These are phyloP conservation scores for Chironex yamaguchii DNA, from an alignment of 30 jellyfish, hydroid and myxozoan species.

Conservation along the genomic window DNA sequence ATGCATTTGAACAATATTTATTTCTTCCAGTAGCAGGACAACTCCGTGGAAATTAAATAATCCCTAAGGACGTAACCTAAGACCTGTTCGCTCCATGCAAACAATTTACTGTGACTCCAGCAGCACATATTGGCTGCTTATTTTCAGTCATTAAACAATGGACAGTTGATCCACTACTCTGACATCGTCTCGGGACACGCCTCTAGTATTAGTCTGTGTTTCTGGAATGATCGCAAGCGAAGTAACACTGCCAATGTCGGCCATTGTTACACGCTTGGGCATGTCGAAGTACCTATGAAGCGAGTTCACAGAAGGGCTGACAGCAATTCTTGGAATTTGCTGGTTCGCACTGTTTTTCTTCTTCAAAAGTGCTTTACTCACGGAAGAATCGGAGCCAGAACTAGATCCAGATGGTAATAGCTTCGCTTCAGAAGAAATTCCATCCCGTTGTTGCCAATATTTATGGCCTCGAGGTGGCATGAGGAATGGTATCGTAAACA, in stretches of 20 bases:
- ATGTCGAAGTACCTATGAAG: conserved; percentile 76
- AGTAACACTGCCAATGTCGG: conserved; percentile 90
- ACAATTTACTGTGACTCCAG: too few relatives aligned
- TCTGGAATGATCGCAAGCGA: conserved; percentile 81
- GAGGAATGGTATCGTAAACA: conserved; percentile 93
- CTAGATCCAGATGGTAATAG: conserved; percentile 55
- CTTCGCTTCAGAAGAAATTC: conserved; percentile 48
- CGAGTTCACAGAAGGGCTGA: conserved; percentile 79
- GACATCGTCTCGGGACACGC: neutral
- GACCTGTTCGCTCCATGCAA: too few relatives aligned
- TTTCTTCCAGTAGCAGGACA: too few relatives aligned
- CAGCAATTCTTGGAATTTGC: conserved; percentile 73
- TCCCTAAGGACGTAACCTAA: too few relatives aligned
- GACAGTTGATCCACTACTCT: neutral
- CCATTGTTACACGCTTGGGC: conserved; percentile 88
- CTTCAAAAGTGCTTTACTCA: conserved; percentile 7
- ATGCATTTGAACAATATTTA: too few relatives aligned
- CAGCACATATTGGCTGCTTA: too few relatives aligned
- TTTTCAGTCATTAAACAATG: neutral
- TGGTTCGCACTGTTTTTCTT: conserved; percentile 58
- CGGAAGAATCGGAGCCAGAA: conserved; percentile 47
- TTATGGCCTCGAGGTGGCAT: conserved; percentile 96
- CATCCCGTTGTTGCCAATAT: conserved; percentile 81
- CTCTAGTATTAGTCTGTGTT: neutral
- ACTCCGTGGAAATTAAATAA: too few relatives aligned